Conservation (phyloP, 2,113 vertebrate genomes). For the Ochotona princeps region DNA sequence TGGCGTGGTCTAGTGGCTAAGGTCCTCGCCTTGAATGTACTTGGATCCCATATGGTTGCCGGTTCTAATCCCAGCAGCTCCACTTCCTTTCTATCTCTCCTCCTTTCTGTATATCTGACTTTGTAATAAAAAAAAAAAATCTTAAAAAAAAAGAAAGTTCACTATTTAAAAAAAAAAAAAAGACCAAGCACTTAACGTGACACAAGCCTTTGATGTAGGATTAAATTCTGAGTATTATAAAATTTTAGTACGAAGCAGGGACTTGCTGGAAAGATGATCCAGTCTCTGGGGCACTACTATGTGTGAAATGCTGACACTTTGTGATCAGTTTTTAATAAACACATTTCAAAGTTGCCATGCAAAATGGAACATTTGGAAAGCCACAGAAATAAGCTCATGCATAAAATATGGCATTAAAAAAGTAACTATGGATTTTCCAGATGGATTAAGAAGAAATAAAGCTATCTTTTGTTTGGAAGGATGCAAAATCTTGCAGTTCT, state of each 20-base stretch:
- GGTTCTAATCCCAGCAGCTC: no score
- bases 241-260: conserved; percentile 28
- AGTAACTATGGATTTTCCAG: conserved; percentile 45
- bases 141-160: no score
- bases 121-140: no score
- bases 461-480: conserved; percentile 6
- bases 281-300: neutral
- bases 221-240: conserved; percentile 58
- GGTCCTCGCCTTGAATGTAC: no score
- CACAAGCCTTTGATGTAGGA: conserved; percentile 61
- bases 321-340: conserved; percentile 59
- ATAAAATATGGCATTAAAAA: conserved; percentile 54
- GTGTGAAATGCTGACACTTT: conserved; percentile 44
- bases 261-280: neutral
- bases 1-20: no score
- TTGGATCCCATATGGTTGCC: no score
- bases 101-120: no score
- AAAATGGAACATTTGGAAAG: conserved; percentile 45
- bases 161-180: no score
- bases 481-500: neutral
- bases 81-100: no score
- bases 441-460: neutral
- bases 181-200: conserved; percentile 37
- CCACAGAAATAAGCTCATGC: conserved; percentile 53
- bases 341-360: conserved; percentile 44